phyloP scores from a whole-genome alignment of 1,140 invertebrate genomes.

The Sycophila sp. region DNA sequence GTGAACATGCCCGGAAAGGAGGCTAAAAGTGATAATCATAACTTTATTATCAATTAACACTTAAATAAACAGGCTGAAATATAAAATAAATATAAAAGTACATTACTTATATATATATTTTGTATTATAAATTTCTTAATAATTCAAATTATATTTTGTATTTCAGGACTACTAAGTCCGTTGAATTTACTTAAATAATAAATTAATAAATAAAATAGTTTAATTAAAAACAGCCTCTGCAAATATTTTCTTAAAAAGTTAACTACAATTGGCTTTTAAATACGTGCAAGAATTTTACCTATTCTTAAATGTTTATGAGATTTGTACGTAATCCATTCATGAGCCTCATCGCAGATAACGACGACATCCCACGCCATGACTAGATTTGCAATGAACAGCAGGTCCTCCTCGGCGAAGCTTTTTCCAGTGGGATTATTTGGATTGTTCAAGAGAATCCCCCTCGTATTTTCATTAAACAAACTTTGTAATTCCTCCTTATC shows the following conservation, averaged over 20 bases:
- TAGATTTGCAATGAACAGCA: constrained; percentile 83
- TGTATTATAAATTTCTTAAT: no score
- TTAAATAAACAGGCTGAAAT: background rate
- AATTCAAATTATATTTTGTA: background rate
- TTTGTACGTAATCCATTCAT: background rate
- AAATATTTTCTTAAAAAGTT: background rate
- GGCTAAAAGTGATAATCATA: background rate
- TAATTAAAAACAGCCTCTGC: background rate
- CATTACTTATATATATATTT: background rate
- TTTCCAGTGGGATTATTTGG: constrained; percentile 97
- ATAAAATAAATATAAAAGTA: background rate
- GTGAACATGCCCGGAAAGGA: background rate
- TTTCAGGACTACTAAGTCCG: background rate
- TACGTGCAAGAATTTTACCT: no score
- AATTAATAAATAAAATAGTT: background rate
- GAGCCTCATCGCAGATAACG: constrained; percentile 96
- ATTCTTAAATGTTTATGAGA: background rate
- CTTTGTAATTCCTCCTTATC: constrained; percentile 83
- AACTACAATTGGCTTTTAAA: background rate
- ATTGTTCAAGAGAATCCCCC: constrained; percentile 95
- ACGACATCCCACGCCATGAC: constrained; percentile 93
- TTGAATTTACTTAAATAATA: background rate
- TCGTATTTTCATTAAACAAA: constrained; percentile 91
- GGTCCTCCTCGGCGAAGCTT: constrained; percentile 78
- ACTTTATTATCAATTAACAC: background rate